Base-by-base conservation (phyloP, 2,888 invertebrate genomes). In the Galerucella calmariensis region DNA sequence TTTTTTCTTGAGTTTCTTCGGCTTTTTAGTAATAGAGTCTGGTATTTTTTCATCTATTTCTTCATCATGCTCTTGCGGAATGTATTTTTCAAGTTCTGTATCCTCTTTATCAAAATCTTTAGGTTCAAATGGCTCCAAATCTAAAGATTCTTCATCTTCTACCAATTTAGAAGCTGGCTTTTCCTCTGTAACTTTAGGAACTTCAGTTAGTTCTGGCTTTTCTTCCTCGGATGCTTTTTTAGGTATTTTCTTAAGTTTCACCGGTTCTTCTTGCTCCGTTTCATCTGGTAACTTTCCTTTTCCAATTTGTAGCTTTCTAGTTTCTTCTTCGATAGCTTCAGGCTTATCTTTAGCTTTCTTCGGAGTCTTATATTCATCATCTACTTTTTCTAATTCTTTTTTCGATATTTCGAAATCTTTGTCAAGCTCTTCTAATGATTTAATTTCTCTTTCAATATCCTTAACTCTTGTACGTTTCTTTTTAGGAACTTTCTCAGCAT, bases 201-300 rank as follows among this genome's bases (percentile, higher is more conserved):
- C 80, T 46, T 84, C 84, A 73, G 85, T 84, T 75, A 87, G 86
- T 20, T 84, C 84, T 41, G 79, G 72, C 75, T 86, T 81, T 24
- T 84, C 83, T 75, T 85, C 86, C 63, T 83, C 83, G 16, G 83
- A 81, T 24, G 82, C 77, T 75, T 89, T 90, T 69, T 87, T 81
- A 2, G 90, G 89, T 66, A 89, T 85, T 82, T 90, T 90, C 81
- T 90, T 91, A n/a, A 91, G 84, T 27, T 86, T 87, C 0, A 91
- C 85, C 20, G 83, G 85, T 80, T 91, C 90, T 1, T 84, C 79
- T 14, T 80, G 84, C 58, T 86, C 83, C 10, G 88, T 85, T n/a
- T 81, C 79, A 67, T 84, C 80, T 2, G 88, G 87, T 75, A 88
- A 83, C 79, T 90, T 89, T 44, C 91, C 90, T 83, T 90, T 90